A percentile compares a stretch with the other conserved stretches of the same genome.
Conservation (phyloP, 2,888 invertebrate genomes). For the Aquatica leii region DNA sequence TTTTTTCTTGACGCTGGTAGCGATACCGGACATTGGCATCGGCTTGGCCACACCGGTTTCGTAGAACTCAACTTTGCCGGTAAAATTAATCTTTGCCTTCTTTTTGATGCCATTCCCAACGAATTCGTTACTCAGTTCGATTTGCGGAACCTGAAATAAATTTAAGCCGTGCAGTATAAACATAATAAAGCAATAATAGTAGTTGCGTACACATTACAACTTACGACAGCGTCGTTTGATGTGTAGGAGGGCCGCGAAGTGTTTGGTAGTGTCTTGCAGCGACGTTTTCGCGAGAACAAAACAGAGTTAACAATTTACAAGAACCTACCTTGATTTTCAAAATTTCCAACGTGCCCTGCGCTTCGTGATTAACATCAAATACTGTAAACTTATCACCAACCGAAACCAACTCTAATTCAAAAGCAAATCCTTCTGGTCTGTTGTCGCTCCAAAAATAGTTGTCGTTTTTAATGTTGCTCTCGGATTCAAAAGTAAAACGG, state of each 20-base stretch:
- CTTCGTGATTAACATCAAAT: conserved; percentile 71
- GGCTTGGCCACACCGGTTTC: conserved; percentile 70
- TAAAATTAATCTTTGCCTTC: conserved; percentile 68
- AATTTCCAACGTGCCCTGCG: conserved; percentile 74
- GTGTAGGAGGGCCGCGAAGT: not conserved
- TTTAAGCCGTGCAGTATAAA: conserved; percentile 48
- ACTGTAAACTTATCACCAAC: conserved; percentile 77
- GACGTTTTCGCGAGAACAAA: conserved; percentile 9
- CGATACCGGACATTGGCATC: conserved; percentile 68
- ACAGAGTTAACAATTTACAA: conserved; percentile 11
- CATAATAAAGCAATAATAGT: conserved; percentile 26
- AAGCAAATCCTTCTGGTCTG: conserved; percentile 75
- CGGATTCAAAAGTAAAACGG: conserved; percentile 75
- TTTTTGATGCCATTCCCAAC: conserved; percentile 65
- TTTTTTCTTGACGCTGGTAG: conserved; percentile 63
- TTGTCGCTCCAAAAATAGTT: conserved; percentile 85
- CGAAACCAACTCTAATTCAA: conserved; percentile 73
- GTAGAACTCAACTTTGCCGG: conserved; percentile 75
- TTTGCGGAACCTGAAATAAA: conserved; percentile 63
- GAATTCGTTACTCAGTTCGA: conserved; percentile 60
- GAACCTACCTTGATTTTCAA: conserved; percentile 69
- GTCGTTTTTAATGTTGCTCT: conserved; percentile 68
- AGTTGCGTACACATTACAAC: conserved; percentile 51
- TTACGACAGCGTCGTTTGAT: conserved; percentile 51
- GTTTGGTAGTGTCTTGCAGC: not conserved